Base-by-base conservation (phyloP, 1,140 invertebrate genomes). In the Agrypnia vestita region DNA sequence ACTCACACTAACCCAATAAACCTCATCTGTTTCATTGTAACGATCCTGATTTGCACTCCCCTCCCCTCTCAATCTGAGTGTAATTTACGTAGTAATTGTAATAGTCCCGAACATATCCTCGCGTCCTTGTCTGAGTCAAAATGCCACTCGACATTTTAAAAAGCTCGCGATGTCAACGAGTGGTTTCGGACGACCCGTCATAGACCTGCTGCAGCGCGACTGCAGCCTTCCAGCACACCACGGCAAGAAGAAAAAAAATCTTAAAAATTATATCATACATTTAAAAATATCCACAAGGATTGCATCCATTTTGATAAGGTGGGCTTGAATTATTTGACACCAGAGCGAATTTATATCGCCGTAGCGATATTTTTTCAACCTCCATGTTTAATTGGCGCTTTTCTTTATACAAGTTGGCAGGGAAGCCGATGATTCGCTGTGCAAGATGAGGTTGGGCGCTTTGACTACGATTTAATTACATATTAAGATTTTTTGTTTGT, bases 121-220 rank as follows among this genome's bases (percentile, higher is more conserved):
- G 17, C 46, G 51, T 10, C 44, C 47, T 53, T 53, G 3, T 35
- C n/a, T 19, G 35, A 49, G 47, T 46, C 44, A 71, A 71, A 71
- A 80, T 17, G 78, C 17, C 78, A n/a, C 78, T 78, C 69, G 25
- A 71, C 11, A 46, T 76, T 67, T 71, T 76, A 56, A 25, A 56
- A 25, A 49, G 51, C 49, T 44, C 44, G 3, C 67, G 8, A 49
- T 79, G 35, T 9, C 47, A 21, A 4, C 8, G 51, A 76, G 62
- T 53, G 78, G 59, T 79, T 79, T 56, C 64, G 44, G 62, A 17
- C 62, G 77, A 69, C 64, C 76, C 47, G 77, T 79, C 81, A 82
- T 73, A 82, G 61, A 46, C 25, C 55, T 59, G 15, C 1, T 19
- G 25, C 25, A 35, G 25, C 25, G 6, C 6, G 6, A 35, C 25